Evolutionary conservation across 2,888 invertebrate species (phyloP).

Genomic region (Pterostichus niger): DNA sequence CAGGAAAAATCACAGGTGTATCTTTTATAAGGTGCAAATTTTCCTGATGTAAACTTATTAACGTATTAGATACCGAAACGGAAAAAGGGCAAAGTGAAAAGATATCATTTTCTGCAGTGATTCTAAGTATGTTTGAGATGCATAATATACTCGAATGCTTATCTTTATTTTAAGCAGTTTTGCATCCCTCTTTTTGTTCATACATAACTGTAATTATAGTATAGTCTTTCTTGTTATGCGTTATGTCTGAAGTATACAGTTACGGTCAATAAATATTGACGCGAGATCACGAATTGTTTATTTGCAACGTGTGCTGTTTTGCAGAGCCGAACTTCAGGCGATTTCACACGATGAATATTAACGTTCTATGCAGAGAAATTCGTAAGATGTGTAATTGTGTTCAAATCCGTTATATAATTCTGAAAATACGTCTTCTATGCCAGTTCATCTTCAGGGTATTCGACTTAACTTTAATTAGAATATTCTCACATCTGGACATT

Average conservation of each 20-base stretch:
- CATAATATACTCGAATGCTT: neutral
- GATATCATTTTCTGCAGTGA: no score
- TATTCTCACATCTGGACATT: constrained; percentile 32
- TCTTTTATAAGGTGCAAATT: no score
- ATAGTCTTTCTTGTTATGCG: constrained; percentile 34
- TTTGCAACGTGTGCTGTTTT: constrained; percentile 58
- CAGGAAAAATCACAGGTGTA: no score
- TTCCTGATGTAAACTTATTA: no score
- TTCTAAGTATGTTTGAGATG: no score
- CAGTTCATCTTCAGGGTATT: neutral
- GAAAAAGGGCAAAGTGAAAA: no score
- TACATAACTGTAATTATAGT: constrained; percentile 19
- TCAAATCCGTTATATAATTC: constrained; percentile 28
- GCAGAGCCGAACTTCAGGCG: constrained; percentile 56
- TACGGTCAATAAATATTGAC: constrained; percentile 64
- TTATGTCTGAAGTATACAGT: constrained; percentile 41
- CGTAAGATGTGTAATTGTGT: neutral
- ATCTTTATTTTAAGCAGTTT: neutral
- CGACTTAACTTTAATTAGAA: constrained; percentile 1
- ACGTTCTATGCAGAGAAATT: constrained; percentile 24
- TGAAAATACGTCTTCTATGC: constrained; percentile 22
- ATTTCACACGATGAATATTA: constrained; percentile 52
- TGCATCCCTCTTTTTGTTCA: constrained; percentile 14
- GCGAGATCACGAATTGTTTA: constrained; percentile 63
- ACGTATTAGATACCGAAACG: no score